phyloP scores from a whole-genome alignment of 2,888 invertebrate species.

The Agrochola circellaris region DNA sequence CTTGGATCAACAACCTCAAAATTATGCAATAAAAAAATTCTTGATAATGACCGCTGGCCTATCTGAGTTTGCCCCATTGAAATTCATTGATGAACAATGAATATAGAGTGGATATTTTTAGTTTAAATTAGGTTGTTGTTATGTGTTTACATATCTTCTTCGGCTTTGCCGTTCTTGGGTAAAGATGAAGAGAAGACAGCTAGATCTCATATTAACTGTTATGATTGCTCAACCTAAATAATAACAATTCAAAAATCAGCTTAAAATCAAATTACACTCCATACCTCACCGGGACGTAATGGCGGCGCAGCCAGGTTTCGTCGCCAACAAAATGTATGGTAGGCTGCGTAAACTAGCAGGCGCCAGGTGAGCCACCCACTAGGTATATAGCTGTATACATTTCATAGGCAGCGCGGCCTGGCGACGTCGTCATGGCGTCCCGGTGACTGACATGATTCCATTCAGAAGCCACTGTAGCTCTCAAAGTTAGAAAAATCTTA shows the following conservation, averaged over 20 bases:
- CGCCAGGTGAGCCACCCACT: too few species aligned
- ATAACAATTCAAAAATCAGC: background rate
- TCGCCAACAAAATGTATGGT: background rate
- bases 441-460: too few species aligned
- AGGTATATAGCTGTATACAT: too few species aligned
- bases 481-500: background rate
- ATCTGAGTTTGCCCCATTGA: slow-evolving; percentile 1
- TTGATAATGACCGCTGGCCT: background rate
- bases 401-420: too few species aligned
- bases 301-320: background rate
- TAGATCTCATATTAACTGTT: background rate
- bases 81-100: background rate
- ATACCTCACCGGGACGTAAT: background rate
- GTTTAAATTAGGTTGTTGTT: background rate
- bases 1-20: slow-evolving; percentile 30
- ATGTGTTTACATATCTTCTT: background rate
- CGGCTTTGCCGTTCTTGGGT: background rate
- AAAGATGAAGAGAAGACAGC: background rate
- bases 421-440: too few species aligned
- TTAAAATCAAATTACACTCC: background rate
- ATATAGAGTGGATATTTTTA: background rate
- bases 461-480: background rate
- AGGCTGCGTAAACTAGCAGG: too few species aligned
- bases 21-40: slow-evolving; percentile 19
- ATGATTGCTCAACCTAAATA: background rate